phyloP scores from a whole-genome alignment of 1,140 invertebrate genomes.

The Heliconius hermathena region DNA sequence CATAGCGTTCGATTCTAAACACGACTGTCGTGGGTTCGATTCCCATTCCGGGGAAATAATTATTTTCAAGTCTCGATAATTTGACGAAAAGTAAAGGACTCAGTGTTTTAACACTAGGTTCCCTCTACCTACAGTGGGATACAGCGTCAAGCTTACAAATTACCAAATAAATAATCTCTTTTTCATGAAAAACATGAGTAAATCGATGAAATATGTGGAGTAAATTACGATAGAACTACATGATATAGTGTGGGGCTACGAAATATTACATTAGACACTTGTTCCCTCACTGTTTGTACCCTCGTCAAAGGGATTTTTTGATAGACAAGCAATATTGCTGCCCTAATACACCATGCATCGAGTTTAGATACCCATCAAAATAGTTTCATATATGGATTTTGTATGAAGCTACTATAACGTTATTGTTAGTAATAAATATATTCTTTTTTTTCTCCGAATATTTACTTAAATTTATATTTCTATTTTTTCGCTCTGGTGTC shows the following conservation, averaged over 20 bases:
- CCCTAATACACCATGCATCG: conserved; percentile 25
- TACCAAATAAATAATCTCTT: too few relatives aligned
- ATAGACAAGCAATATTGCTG: conserved; percentile 37
- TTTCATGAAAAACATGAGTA: neutral
- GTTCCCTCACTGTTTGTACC: conserved; percentile 19
- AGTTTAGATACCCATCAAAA: conserved; percentile 11
- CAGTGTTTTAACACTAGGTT: too few relatives aligned
- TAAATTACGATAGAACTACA: conserved; percentile 9
- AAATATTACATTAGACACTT: conserved; percentile 28
- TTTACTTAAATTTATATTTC: too few relatives aligned
- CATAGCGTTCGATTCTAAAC: too few relatives aligned
- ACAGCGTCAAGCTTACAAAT: too few relatives aligned
- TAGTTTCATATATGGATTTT: neutral
- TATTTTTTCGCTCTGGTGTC: too few relatives aligned
- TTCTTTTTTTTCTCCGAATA: too few relatives aligned
- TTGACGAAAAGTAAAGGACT: too few relatives aligned
- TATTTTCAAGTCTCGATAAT: too few relatives aligned
- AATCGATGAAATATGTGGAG: neutral
- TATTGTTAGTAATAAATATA: neutral
- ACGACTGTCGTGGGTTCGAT: too few relatives aligned
- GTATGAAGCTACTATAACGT: neutral
- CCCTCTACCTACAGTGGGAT: too few relatives aligned
- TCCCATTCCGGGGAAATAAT: too few relatives aligned
- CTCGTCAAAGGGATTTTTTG: conserved; percentile 41
- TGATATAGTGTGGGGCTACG: neutral